A percentile compares a stretch with the other conserved stretches of the same genome.
Conservation (phyloP, 2,113 vertebrate genomes). For the Cardinalis cardinalis region DNA sequence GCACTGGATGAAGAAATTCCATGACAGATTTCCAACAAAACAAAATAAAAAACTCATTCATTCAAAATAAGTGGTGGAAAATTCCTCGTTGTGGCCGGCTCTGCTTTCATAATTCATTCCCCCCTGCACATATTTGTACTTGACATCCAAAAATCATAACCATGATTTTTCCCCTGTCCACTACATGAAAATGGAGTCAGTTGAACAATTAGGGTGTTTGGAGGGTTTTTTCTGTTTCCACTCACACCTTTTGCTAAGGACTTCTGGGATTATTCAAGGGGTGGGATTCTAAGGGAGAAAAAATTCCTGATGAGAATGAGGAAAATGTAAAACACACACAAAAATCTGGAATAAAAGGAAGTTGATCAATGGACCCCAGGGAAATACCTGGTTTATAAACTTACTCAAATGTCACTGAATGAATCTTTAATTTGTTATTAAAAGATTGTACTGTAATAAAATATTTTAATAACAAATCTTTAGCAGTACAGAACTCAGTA, state of each 20-base stretch:
- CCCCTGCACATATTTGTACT: background rate
- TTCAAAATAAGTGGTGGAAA: constrained; percentile 12
- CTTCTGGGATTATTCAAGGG: background rate
- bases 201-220: background rate
- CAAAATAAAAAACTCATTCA: background rate
- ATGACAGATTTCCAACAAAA: constrained; percentile 25
- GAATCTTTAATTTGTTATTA: background rate
- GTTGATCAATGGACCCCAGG: background rate
- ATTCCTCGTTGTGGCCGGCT: background rate
- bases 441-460: background rate
- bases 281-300: background rate
- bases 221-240: background rate
- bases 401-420: background rate
- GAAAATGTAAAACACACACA: background rate
- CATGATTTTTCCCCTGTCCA: background rate
- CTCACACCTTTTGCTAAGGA: background rate
- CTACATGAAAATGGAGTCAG: background rate
- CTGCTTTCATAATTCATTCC: background rate
- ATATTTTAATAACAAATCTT: too few relatives aligned
- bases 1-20: constrained; percentile 18
- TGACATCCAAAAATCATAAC: background rate
- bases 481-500: too few relatives aligned
- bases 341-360: background rate
- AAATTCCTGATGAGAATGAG: background rate
- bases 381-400: background rate